Percentiles rank a stretch among this genome's conserved stretches.
Evolutionary conservation across 2,113 vertebrate species (phyloP).

Genomic region (Semnornis frantzii): DNA sequence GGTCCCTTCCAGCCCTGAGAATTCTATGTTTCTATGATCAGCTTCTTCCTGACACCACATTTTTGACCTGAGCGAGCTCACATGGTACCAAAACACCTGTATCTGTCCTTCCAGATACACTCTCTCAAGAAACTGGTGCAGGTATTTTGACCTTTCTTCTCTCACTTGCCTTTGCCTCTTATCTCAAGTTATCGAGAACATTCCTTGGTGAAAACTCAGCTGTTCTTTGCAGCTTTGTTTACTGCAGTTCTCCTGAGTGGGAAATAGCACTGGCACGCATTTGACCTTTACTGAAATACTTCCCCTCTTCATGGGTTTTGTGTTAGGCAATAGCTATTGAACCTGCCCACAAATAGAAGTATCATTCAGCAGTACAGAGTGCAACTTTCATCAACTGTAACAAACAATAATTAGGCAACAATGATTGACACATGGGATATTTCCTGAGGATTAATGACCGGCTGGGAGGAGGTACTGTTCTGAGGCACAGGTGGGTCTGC

Average conservation of each 20-base stretch:
- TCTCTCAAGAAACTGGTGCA: background rate
- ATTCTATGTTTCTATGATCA: too few relatives aligned
- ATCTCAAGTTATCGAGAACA: slow-evolving; percentile 42
- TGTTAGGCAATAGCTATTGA: slow-evolving; percentile 50
- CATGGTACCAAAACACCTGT: background rate
- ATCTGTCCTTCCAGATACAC: background rate
- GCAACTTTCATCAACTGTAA: slow-evolving; percentile 58
- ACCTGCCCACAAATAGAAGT: slow-evolving; percentile 24
- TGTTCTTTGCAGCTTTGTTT: slow-evolving; percentile 45
- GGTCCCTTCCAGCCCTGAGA: too few relatives aligned
- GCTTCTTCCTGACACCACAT: background rate
- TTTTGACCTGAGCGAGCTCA: background rate
- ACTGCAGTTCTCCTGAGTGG: slow-evolving; percentile 29
- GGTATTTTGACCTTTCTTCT: slow-evolving; percentile 50
- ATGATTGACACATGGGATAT: slow-evolving; percentile 59
- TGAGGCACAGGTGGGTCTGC: slow-evolving; percentile 28
- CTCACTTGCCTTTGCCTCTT: slow-evolving; percentile 33
- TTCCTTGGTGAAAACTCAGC: slow-evolving; percentile 58
- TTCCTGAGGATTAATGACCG: slow-evolving; percentile 63
- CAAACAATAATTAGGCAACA: slow-evolving; percentile 64
- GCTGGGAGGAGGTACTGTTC: slow-evolving; percentile 38
- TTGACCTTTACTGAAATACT: slow-evolving; percentile 55
- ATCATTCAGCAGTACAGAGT: slow-evolving; percentile 55
- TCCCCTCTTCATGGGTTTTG: slow-evolving; percentile 1
- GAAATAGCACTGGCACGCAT: slow-evolving; percentile 4